Evolutionary conservation across 2,888 invertebrate species (phyloP), one percentile per base, ranked within the genome.

Genomic region (Crepidodera aurea): DNA sequence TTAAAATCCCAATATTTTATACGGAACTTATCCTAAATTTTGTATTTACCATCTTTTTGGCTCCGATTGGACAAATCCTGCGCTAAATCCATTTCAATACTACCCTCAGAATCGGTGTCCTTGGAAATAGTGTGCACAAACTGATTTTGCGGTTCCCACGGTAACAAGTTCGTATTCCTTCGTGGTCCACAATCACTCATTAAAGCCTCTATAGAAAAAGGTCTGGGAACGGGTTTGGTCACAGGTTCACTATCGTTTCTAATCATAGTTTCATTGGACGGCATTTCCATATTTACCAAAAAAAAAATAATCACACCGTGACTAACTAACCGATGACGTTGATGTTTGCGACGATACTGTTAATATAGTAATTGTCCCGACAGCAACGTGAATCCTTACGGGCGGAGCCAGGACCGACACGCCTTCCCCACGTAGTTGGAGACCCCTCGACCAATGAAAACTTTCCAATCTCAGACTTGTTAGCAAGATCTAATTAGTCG

Each of bases 141-240:
- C 57, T 73, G 73, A 37, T 71, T 65, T 12, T 67, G 67, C 22
- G 2, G 22, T 51, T 67, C 70, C 77, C 77, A 76, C 22, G 71
- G 67, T 37, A 66, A 46, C 29, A 64, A 51, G 13, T 60, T 70
- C 53, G 62, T 70, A 13, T 42, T 66, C 58, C 71, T 76, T 64
- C 66, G 76, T 8, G 79, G 78, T 8, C 75, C 77, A 63, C 75
- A 75, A 64, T 80, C 80, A 69, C 81, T 79, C 74, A 87, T 87
- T 19, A 87, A 73, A 1, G 87, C 87, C 77, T 87, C 87, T 44
- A 87, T 87, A 0, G 87, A 85, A 76, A 87, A 87, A 1, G 87
- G 86, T 70, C 84, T 86, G 1, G 87, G 87, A 51, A 83, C 82
- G 1, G 80, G 76, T 70, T 79, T 81, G n/a, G 77, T 77, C 42